Conservation (phyloP, 2,113 vertebrate species). For the Hipposideros armiger region DNA sequence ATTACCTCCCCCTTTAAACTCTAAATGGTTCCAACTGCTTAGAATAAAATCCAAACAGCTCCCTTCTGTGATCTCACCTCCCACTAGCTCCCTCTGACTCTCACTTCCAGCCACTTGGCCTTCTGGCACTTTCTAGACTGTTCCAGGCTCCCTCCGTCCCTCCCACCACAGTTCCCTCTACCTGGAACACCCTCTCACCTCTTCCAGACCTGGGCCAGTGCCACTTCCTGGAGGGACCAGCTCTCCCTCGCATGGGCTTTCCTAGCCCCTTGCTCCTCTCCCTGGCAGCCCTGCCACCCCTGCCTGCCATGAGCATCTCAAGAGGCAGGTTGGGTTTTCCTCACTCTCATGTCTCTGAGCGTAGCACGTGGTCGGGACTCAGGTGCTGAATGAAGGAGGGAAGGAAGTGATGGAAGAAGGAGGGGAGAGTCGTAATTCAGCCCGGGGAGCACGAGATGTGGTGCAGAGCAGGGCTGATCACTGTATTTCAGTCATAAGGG, state of each 20-base stretch:
- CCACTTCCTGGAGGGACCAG: neutral
- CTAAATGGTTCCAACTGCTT: no score
- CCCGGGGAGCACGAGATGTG: neutral
- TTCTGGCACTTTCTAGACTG: conserved; percentile 15
- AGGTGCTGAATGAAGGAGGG: neutral
- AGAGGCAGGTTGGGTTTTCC: neutral
- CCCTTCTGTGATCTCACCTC: neutral
- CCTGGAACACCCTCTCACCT: neutral
- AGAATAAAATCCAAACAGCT: neutral
- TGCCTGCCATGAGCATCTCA: neutral
- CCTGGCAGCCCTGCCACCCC: neutral
- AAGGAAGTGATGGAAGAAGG: neutral
- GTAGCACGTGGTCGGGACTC: neutral
- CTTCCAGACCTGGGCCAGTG: neutral
- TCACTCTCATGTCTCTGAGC: neutral
- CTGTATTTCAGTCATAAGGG: neutral
- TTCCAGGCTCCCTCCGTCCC: neutral
- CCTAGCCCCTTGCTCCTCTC: neutral
- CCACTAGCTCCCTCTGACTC: neutral
- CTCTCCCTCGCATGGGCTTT: neutral
- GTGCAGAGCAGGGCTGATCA: rapidly evolving
- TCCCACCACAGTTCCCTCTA: neutral
- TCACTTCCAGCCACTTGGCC: neutral
- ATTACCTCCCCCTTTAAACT: neutral
- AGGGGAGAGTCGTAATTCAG: neutral